Evolutionary conservation across 2,888 invertebrate genomes (phyloP), one percentile per base, ranked within the genome.

Genomic region (Neelides folsomi): DNA sequence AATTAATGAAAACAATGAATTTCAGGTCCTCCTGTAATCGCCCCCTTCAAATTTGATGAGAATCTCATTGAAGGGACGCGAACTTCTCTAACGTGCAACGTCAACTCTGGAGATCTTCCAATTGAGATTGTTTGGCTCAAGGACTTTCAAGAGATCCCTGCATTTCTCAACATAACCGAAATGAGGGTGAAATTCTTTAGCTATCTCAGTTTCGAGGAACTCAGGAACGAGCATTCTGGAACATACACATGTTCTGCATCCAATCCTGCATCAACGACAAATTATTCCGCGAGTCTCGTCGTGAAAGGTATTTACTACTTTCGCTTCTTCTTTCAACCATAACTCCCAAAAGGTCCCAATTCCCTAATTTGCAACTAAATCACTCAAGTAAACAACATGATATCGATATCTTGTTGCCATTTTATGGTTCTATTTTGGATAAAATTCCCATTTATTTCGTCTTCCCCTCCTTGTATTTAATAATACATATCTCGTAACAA

Each of bases 221-320:
- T 63, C n/a, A 13, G 44, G 9, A 46, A 68, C 2, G 63, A 56
- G 40, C 71, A 71, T 59, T 66, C 68, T 41, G 71, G 71, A 3
- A 68, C 68, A 59, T 71, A 71, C 59, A 70, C 71, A 0, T 71
- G 71, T 53, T 64, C 66, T 16, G 71, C 70, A 19, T 66, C 65
- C 47, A 72, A 64, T 52, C 54, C 54, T 2, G 64, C 64, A 6
- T 53, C 58, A 2, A 53, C 56, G 12, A 56, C 59, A 8, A 63
- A 56, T 42, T 57, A 57, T 55, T 69, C 71, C 2, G 68, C 71
- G 7, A 56, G 59, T 5, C 63, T 72, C 8, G 66, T 66, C 42
- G 71, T 72, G 5, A 67, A 69, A 62, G 71, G 71, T 72, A 51
- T 35, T 34, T 27, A 3, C 27, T 27, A 3, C 27, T 27, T 27